A percentile compares a stretch with the other conserved stretches of the same genome.
phyloP scores from a whole-genome alignment of 2,888 invertebrate genomes.

The Cataglyphis cursor region DNA sequence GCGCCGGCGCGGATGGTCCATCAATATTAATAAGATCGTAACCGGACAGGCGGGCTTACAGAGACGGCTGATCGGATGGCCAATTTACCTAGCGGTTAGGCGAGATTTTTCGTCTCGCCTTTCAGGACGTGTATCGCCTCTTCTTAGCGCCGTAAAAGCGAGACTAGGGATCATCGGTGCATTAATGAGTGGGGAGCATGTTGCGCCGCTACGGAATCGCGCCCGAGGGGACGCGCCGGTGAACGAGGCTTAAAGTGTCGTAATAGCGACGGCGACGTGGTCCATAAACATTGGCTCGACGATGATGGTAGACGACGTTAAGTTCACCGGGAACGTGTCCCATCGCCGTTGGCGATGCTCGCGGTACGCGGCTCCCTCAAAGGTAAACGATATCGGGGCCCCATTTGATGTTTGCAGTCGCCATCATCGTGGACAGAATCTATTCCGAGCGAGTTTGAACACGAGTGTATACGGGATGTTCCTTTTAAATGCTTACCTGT shows the following conservation, averaged over 20 bases:
- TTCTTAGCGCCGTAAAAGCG: slow-evolving; percentile 63
- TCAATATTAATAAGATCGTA: slow-evolving; percentile 80
- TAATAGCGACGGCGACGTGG: slow-evolving; percentile 76
- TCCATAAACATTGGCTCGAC: slow-evolving; percentile 76
- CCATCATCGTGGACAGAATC: slow-evolving; percentile 30
- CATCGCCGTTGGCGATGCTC: slow-evolving; percentile 62
- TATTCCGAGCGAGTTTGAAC: slow-evolving; percentile 4
- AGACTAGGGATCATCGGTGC: slow-evolving; percentile 65
- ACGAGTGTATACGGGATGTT: not conserved
- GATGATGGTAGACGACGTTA: slow-evolving; percentile 75
- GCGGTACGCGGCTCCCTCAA: slow-evolving; percentile 43
- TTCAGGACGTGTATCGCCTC: slow-evolving; percentile 60
- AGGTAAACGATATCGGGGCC: slow-evolving; percentile 47
- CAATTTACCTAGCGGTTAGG: slow-evolving; percentile 65
- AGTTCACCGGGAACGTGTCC: slow-evolving; percentile 57
- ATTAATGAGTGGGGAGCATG: slow-evolving; percentile 73
- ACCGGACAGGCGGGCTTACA: slow-evolving; percentile 49
- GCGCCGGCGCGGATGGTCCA: slow-evolving; percentile 74
- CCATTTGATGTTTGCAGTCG: slow-evolving; percentile 52
- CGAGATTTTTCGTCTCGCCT: slow-evolving; percentile 65
- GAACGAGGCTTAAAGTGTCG: slow-evolving; percentile 78
- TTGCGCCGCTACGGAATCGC: slow-evolving; percentile 75
- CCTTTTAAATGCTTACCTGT: not conserved
- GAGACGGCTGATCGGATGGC: slow-evolving; percentile 63
- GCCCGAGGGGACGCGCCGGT: slow-evolving; percentile 60